A percentile compares a stretch with the other conserved stretches of the same genome.
Evolutionary conservation across 2,888 invertebrate species (phyloP).

Genomic region (Octodonta nipae): DNA sequence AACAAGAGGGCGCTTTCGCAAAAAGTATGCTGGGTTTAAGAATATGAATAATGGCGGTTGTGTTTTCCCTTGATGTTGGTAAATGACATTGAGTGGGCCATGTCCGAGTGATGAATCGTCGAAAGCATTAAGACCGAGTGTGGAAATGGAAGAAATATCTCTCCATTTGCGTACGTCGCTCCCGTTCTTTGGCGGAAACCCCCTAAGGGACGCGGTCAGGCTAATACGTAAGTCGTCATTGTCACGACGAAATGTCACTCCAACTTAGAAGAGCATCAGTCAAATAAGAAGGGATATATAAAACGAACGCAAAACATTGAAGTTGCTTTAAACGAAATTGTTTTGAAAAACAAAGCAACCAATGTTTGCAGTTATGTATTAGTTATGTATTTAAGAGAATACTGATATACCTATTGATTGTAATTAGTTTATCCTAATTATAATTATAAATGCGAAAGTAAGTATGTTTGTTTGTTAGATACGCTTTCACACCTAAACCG

Average conservation of each 20-base stretch:
- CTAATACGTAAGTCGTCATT: conserved; percentile 32
- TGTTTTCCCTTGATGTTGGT: conserved; percentile 20
- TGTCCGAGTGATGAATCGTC: conserved; percentile 27
- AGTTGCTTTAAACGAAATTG: no score
- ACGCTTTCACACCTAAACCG: no score
- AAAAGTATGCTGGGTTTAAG: conserved; percentile 15
- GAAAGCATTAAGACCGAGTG: conserved; percentile 24
- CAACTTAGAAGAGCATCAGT: conserved; percentile 23
- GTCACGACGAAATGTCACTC: conserved; percentile 24
- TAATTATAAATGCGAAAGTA: no score
- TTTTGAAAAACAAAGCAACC: no score
- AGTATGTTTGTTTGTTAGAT: no score
- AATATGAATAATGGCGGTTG: conserved; percentile 18
- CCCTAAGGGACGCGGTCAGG: conserved; percentile 21
- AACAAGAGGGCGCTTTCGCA: no score
- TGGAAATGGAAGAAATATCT: conserved; percentile 30
- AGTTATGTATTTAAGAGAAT: no score
- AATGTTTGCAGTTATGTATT: no score
- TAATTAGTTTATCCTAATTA: no score
- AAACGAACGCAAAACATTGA: no score
- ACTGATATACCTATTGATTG: no score
- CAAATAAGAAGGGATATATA: no score
- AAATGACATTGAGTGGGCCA: conserved; percentile 25
- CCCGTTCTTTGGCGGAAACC: conserved; percentile 9
- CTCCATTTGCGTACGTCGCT: conserved; percentile 31